Evolutionary conservation across 1,140 invertebrate species (phyloP).

Genomic region (Maconellicoccus hirsutus): DNA sequence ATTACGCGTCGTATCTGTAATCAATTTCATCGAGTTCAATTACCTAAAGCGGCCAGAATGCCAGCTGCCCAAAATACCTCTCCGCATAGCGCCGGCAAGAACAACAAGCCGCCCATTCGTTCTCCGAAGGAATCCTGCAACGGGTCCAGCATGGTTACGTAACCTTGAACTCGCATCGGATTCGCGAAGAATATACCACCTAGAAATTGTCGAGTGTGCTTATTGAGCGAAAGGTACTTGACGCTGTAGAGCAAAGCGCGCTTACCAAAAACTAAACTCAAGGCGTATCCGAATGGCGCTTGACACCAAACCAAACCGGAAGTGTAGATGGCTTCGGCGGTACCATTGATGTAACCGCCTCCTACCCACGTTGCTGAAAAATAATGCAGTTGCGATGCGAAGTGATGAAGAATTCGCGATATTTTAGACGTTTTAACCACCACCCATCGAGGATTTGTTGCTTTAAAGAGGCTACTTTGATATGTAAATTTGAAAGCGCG

Average conservation of each 20-base stretch:
- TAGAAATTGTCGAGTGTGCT: slow-evolving; percentile 36
- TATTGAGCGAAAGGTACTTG: neutral
- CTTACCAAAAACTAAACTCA: slow-evolving; percentile 83
- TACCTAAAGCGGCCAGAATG: slow-evolving; percentile 84
- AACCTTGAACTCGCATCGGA: slow-evolving; percentile 92
- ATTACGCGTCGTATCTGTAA: too few species aligned
- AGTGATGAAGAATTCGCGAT: too few species aligned
- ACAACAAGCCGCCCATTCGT: slow-evolving; percentile 91
- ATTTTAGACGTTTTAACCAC: too few species aligned
- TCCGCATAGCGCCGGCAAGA: slow-evolving; percentile 90
- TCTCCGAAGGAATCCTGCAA: slow-evolving; percentile 91
- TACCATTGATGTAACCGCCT: slow-evolving; percentile 97
- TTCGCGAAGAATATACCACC: slow-evolving; percentile 96
- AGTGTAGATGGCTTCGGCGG: slow-evolving; percentile 89
- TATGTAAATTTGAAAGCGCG: too few species aligned
- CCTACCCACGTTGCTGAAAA: slow-evolving; percentile 89
- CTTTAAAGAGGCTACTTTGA: too few species aligned
- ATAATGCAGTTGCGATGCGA: slow-evolving; percentile 24
- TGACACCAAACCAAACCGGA: slow-evolving; percentile 89
- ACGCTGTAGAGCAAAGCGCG: slow-evolving; percentile 11
- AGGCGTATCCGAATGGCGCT: slow-evolving; percentile 92
- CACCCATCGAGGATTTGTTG: too few species aligned
- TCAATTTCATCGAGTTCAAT: too few species aligned
- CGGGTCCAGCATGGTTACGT: slow-evolving; percentile 98
- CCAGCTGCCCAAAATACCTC: slow-evolving; percentile 97